Evolutionary conservation across 1,140 invertebrate genomes (phyloP).

Genomic region (Apis laboriosa): DNA sequence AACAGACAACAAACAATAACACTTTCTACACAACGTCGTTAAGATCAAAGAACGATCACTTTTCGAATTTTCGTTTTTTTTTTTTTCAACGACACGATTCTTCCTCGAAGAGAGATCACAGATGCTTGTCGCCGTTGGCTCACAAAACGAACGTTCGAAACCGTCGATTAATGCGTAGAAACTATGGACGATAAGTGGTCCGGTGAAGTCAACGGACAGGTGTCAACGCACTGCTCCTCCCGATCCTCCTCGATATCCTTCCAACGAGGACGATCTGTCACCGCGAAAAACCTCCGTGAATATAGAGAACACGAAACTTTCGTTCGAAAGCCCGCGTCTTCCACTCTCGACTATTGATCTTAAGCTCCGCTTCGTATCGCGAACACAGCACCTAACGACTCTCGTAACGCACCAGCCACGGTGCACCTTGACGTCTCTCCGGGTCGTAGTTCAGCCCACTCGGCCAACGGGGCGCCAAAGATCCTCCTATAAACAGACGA

Average conservation of each 20-base stretch:
- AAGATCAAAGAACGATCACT: conserved; percentile 15
- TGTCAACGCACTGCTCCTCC: neutral
- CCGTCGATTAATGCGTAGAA: neutral
- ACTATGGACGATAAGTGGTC: conserved; percentile 24
- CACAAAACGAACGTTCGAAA: neutral
- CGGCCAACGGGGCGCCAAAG: neutral
- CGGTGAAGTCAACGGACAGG: conserved; percentile 9
- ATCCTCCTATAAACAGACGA: neutral
- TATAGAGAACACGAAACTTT: neutral
- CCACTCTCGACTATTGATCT: conserved; percentile 45
- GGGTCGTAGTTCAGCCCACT: neutral
- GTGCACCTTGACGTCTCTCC: neutral
- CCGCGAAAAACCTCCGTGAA: neutral
- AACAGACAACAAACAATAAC: conserved; percentile 41
- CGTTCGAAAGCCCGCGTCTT: conserved; percentile 42
- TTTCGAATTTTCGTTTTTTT: neutral
- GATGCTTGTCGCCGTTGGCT: conserved; percentile 3
- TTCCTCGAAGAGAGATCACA: neutral
- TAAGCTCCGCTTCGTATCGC: conserved; percentile 46
- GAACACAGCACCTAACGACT: conserved; percentile 38
- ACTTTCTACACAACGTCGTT: conserved; percentile 33
- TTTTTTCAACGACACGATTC: neutral
- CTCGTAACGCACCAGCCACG: conserved; percentile 15
- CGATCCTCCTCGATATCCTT: neutral
- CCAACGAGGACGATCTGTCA: conserved; percentile 5